Conservation (phyloP, 2,113 vertebrate genomes). For the Cyanoramphus novaezelandiae region DNA sequence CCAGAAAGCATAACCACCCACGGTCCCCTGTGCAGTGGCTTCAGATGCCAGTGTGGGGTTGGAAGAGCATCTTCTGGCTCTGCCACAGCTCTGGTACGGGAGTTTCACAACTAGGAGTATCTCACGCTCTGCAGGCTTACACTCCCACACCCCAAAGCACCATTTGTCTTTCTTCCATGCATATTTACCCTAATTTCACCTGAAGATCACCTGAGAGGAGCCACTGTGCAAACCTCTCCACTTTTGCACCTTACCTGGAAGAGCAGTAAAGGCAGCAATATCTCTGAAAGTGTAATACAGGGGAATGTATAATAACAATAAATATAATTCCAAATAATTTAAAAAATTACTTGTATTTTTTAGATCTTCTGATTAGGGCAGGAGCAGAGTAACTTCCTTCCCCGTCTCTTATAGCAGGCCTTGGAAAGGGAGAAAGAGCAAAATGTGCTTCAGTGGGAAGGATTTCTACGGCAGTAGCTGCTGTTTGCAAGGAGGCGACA, state of each 20-base stretch:
- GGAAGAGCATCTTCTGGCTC: not conserved
- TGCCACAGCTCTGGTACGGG: not conserved
- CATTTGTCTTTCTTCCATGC: not conserved
- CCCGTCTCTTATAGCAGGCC: not conserved
- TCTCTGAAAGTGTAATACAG: not conserved
- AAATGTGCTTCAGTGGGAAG: not conserved
- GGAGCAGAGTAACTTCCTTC: not conserved
- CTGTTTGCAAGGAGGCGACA: not conserved
- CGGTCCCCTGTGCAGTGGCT: not conserved
- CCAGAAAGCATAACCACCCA: rapidly evolving
- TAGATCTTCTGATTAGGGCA: not conserved
- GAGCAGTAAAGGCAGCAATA: not conserved
- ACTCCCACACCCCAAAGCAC: not conserved
- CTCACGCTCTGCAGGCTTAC: not conserved
- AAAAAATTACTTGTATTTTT: not conserved
- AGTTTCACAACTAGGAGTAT: not conserved
- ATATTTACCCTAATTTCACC: not conserved
- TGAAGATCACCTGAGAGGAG: not conserved
- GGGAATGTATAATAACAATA: rapidly evolving
- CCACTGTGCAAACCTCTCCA: not conserved
- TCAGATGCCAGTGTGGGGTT: not conserved
- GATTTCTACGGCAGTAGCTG: not conserved
- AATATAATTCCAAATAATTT: not conserved
- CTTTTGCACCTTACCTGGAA: not conserved
- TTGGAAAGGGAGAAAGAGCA: not conserved